Conservation (phyloP, 1,140 invertebrate species). For the Mycetomoellerius zeteki region DNA sequence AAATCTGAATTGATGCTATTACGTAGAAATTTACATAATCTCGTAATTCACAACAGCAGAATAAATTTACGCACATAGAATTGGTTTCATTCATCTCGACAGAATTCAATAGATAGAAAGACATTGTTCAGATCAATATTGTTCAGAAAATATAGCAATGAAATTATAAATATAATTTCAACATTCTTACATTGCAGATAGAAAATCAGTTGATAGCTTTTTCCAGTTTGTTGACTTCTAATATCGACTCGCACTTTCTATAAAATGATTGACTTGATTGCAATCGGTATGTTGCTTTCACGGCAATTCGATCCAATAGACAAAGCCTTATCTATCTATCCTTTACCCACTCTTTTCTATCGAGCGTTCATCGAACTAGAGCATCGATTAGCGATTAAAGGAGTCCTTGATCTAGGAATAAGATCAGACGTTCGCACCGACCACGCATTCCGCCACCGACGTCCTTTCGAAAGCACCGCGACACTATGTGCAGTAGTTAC, state of each 20-base stretch:
- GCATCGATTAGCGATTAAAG: conserved; percentile 66
- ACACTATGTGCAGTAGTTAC: conserved; percentile 66
- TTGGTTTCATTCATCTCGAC: not conserved
- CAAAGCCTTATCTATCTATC: conserved; percentile 39
- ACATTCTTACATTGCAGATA: not conserved
- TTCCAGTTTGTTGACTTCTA: conserved; percentile 13
- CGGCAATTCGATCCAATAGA: conserved; percentile 10
- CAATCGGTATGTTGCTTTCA: conserved; percentile 19
- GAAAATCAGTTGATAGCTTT: not conserved
- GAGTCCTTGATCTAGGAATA: conserved; percentile 68
- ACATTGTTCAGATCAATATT: not conserved
- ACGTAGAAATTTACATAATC: conserved; percentile 31
- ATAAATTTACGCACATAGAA: conserved; percentile 7
- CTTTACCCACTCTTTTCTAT: conserved; percentile 12
- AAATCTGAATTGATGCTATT: not conserved
- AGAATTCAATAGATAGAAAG: not conserved
- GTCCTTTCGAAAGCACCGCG: conserved; percentile 25
- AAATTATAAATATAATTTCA: conserved; percentile 9
- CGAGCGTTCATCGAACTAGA: conserved; percentile 68
- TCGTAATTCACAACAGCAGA: not conserved
- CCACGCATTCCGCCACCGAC: conserved; percentile 31
- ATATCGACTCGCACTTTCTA: not conserved
- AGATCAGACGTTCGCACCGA: conserved; percentile 56
- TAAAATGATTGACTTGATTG: conserved; percentile 35
- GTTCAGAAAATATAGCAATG: not conserved